phyloP scores from a whole-genome alignment of 2,888 invertebrate species.

The Netelia fuscicornis region DNA sequence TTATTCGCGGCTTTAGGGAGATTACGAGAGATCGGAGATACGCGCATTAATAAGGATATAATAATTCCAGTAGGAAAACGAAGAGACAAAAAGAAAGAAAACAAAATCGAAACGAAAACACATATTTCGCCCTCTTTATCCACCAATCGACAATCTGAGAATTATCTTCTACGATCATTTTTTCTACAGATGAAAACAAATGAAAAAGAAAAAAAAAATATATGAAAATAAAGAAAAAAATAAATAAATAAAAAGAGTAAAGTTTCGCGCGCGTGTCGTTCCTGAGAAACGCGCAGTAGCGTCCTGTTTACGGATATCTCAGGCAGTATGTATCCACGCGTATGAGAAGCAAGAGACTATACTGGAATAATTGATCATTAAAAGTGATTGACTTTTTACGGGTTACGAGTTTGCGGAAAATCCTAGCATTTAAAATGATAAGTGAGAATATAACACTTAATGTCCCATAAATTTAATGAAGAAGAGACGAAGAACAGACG shows the following conservation, averaged over 20 bases:
- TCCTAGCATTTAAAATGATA: conserved; percentile 49
- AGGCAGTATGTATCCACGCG: conserved; percentile 5
- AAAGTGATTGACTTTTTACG: conserved; percentile 53
- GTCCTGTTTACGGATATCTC: conserved; percentile 24
- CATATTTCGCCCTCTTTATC: conserved; percentile 57
- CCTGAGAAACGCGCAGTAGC: conserved; percentile 24
- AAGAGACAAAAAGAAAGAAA: conserved; percentile 26
- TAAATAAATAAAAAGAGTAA: background rate
- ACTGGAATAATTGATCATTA: conserved; percentile 45
- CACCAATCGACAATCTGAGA: conserved; percentile 71
- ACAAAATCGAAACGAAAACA: conserved; percentile 42
- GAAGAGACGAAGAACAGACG: conserved; percentile 3
- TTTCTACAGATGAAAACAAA: conserved; percentile 72
- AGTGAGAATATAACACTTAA: conserved; percentile 57
- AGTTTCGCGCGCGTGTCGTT: conserved; percentile 14
- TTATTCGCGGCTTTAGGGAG: conserved; percentile 52
- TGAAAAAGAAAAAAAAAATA: conserved; percentile 9
- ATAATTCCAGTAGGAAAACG: conserved; percentile 47
- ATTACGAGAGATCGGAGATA: conserved; percentile 46
- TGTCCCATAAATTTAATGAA: conserved; percentile 43
- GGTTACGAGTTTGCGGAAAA: conserved; percentile 32
- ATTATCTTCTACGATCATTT: conserved; percentile 69
- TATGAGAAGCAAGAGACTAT: conserved; percentile 31
- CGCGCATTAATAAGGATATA: conserved; percentile 44
- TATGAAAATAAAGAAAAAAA: background rate